These are phyloP conservation scores for Chroicocephalus ridibundus DNA, from an alignment of 2,113 vertebrate genomes.

Conservation along the genomic window DNA sequence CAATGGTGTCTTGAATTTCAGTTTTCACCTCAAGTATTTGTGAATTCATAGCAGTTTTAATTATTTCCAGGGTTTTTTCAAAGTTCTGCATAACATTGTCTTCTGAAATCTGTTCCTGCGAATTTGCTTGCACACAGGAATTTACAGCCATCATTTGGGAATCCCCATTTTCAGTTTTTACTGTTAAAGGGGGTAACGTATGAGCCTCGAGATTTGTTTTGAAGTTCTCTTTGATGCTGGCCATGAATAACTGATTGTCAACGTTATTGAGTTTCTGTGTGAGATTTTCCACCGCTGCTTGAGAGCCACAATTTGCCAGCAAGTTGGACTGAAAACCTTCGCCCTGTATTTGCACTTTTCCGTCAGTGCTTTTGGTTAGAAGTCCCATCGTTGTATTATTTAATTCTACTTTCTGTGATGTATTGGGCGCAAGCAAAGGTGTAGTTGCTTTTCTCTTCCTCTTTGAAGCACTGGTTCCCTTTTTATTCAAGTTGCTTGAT, in stretches of 20 bases:
- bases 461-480: conserved; percentile 74
- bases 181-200: conserved; percentile 58
- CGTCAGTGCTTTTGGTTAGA: conserved; percentile 66
- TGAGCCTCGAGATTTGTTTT: conserved; percentile 70
- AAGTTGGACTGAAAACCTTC: conserved; percentile 67
- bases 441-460: conserved; percentile 75
- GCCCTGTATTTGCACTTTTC: conserved; percentile 49
- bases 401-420: conserved; percentile 64
- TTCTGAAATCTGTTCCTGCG: conserved; percentile 67
- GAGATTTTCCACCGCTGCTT: conserved; percentile 74
- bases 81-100: conserved; percentile 76
- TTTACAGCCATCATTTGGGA: conserved; percentile 67
- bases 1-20: conserved; percentile 62
- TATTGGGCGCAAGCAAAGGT: conserved; percentile 37
- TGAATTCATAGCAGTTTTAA: conserved; percentile 79
- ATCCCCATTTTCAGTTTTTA: conserved; percentile 79
- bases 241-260: conserved; percentile 84
- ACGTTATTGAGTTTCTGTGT: conserved; percentile 81
- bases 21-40: conserved; percentile 75
- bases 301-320: conserved; percentile 73
- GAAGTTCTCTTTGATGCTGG: conserved; percentile 80
- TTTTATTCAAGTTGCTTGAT: conserved; percentile 72
- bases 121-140: conserved; percentile 60
- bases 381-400: conserved; percentile 62
- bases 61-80: conserved; percentile 79